These are phyloP conservation scores for Ariopsis seemanni DNA, from an alignment of 2,113 vertebrate genomes.

Conservation along the genomic window DNA sequence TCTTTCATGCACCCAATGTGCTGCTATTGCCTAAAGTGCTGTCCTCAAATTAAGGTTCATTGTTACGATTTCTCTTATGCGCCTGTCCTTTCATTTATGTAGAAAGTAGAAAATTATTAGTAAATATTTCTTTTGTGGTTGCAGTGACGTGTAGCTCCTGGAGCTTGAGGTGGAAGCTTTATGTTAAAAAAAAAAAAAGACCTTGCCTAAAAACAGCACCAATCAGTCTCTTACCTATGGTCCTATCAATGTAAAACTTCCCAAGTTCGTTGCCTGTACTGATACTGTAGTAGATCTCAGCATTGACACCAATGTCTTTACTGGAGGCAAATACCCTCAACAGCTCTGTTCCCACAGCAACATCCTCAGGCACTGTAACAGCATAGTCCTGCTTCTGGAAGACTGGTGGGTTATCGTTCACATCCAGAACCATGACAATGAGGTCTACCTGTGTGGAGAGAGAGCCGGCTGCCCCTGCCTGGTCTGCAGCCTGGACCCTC, in stretches of 20 bases:
- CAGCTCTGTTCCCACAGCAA: slow-evolving; percentile 83
- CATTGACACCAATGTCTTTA: slow-evolving; percentile 90
- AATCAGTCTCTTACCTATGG: slow-evolving; percentile 69
- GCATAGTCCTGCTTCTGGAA: slow-evolving; percentile 90
- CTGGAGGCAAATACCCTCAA: slow-evolving; percentile 88
- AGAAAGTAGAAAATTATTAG: not conserved
- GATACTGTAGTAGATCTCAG: slow-evolving; percentile 88
- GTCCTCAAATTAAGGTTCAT: slow-evolving; percentile 10
- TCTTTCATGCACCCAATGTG: slow-evolving; percentile 8
- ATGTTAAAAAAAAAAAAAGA: not conserved
- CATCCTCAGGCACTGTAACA: slow-evolving; percentile 87
- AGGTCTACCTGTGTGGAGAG: slow-evolving; percentile 81
- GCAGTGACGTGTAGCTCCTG: not conserved
- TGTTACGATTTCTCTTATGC: not conserved
- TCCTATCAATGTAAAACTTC: slow-evolving; percentile 83
- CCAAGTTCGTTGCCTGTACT: slow-evolving; percentile 89
- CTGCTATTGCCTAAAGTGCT: not conserved
- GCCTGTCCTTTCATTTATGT: not conserved
- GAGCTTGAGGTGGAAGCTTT: not conserved
- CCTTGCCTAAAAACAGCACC: not conserved
- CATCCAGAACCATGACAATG: slow-evolving; percentile 89
- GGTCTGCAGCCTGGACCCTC: slow-evolving; percentile 84
- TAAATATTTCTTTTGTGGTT: not conserved
- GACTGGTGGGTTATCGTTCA: slow-evolving; percentile 95
- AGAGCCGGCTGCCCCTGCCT: slow-evolving; percentile 74